Evolutionary conservation across 1,140 invertebrate species (phyloP).

Genomic region (Drosophila ficusphila): DNA sequence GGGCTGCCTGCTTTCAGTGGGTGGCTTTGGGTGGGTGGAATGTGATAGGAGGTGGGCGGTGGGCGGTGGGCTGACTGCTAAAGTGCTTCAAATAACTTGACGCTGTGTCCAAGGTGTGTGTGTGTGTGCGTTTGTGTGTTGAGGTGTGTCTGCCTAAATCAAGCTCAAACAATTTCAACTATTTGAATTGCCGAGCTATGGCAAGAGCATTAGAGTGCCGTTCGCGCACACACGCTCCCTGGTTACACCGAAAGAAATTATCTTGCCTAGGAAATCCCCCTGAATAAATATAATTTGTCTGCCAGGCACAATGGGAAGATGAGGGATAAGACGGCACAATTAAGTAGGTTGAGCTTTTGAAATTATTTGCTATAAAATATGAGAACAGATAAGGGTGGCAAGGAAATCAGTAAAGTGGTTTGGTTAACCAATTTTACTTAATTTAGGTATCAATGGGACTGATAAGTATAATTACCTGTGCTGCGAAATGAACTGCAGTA

Average conservation of each 20-base stretch:
- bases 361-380: too few species aligned
- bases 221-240: conserved; percentile 14
- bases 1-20: background rate
- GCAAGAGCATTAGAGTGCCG: conserved; percentile 61
- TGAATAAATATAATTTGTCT: background rate
- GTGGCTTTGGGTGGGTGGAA: background rate
- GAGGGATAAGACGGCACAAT: too few species aligned
- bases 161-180: conserved; percentile 80
- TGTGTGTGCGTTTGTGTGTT: conserved; percentile 27
- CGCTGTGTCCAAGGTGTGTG: conserved; percentile 26
- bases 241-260: conserved; percentile 7
- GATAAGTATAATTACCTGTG: too few species aligned
- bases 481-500: too few species aligned
- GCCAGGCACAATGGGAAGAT: background rate
- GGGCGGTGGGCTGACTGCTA: conserved; percentile 22
- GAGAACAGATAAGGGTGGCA: too few species aligned
- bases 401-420: too few species aligned
- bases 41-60: background rate
- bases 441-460: too few species aligned
- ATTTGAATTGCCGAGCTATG: conserved; percentile 72
- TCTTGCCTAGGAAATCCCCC: background rate
- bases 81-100: conserved; percentile 77
- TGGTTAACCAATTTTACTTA: too few species aligned
- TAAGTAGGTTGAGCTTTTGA: too few species aligned
- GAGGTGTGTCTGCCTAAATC: conserved; percentile 69